Evolutionary conservation across 1,140 invertebrate species (phyloP).

Genomic region (Calephelis virginiensis): DNA sequence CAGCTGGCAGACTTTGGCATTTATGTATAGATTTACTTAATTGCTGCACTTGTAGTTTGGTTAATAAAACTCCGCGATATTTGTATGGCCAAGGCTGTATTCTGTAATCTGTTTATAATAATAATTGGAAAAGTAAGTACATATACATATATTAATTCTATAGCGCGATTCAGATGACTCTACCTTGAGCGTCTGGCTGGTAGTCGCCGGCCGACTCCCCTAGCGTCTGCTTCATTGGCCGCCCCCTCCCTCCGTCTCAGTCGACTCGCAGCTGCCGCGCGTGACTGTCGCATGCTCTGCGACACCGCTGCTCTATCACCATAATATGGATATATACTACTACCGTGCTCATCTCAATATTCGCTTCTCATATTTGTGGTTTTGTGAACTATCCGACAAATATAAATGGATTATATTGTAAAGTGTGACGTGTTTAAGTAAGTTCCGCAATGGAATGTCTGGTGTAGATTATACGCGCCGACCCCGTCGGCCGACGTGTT

Average conservation of each 20-base stretch:
- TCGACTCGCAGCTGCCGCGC: conserved; percentile 71
- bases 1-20: no score
- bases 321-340: conserved; percentile 76
- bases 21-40: no score
- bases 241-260: conserved; percentile 40
- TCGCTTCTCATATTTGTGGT: conserved; percentile 71
- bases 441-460: conserved; percentile 73
- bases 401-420: conserved; percentile 77
- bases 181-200: conserved; percentile 10
- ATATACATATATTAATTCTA: no score
- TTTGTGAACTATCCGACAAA: conserved; percentile 71
- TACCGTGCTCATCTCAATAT: conserved; percentile 67
- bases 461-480: conserved; percentile 56
- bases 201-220: conserved; percentile 22
- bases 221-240: conserved; percentile 21
- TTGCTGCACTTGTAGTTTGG: no score
- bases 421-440: conserved; percentile 56
- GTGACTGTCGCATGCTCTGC: conserved; percentile 63
- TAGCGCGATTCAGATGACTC: conserved; percentile 18
- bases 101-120: no score
- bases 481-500: conserved; percentile 55
- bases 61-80: no score
- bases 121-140: no score
- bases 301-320: conserved; percentile 53
- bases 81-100: no score